phyloP scores from a whole-genome alignment of 64 coral and sea anemone species.

The Actinia tenebrosa region DNA sequence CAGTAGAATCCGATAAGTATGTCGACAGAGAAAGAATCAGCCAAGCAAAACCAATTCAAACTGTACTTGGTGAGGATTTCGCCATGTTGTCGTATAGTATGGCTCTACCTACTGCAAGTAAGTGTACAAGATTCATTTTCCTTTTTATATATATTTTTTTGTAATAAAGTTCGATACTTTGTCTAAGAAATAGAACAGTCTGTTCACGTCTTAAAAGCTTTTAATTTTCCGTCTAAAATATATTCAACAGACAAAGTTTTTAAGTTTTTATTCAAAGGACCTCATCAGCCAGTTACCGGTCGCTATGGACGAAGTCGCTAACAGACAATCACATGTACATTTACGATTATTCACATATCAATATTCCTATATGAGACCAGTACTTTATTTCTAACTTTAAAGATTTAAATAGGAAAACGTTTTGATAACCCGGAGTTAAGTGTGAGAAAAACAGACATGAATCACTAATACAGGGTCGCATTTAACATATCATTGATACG shows the following conservation, averaged over 20 bases:
- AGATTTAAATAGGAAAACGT: too few species aligned
- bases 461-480: neutral
- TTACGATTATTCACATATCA: too few species aligned
- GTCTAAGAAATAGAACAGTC: neutral
- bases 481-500: neutral
- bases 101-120: constrained; percentile 81
- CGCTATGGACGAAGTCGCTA: too few species aligned
- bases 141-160: neutral
- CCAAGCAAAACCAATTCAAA: constrained; percentile 38
- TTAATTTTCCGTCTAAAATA: neutral
- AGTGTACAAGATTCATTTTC: neutral
- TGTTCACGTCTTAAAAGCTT: neutral
- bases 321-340: too few species aligned
- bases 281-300: too few species aligned
- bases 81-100: constrained; percentile 82
- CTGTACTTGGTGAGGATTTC: constrained; percentile 74
- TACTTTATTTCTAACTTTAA: too few species aligned
- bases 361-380: too few species aligned
- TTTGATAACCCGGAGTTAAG: too few species aligned
- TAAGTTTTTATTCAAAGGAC: too few species aligned
- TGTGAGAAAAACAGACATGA: neutral
- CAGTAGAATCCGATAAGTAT: neutral
- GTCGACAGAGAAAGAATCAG: neutral
- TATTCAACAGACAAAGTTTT: neutral
- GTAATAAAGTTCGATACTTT: neutral